Conservation (phyloP, 2,888 invertebrate species). For the Brachynemurus nebulosus region DNA sequence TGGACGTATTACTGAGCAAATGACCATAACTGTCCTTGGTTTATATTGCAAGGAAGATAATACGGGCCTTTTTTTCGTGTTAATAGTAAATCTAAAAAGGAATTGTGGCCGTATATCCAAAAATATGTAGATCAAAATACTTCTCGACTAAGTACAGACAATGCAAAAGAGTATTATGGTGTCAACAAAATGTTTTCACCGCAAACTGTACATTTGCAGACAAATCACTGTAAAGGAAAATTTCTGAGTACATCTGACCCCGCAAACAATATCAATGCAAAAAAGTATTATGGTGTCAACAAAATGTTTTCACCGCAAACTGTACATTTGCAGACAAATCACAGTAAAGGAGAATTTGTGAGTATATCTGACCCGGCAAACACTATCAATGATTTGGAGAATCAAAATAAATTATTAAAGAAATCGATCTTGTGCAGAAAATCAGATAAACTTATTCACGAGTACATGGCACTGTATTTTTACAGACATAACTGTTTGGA, state of each 20-base stretch:
- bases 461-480: slow-evolving; percentile 10
- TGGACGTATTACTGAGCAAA: slow-evolving; percentile 10
- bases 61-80: slow-evolving; percentile 11
- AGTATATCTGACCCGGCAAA: slow-evolving; percentile 1
- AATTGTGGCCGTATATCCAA: slow-evolving; percentile 15
- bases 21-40: slow-evolving; percentile 14
- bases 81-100: slow-evolving; percentile 11
- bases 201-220: slow-evolving; percentile 11
- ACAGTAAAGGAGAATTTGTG: slow-evolving; percentile 13
- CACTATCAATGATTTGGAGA: slow-evolving; percentile 14
- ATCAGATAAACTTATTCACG: slow-evolving; percentile 12
- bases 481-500: slow-evolving; percentile 6
- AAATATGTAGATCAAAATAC: slow-evolving; percentile 13
- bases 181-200: slow-evolving; percentile 1
- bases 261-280: slow-evolving; percentile 10
- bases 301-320: neutral
- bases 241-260: slow-evolving; percentile 8
- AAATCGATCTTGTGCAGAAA: slow-evolving; percentile 8
- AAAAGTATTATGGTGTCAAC: slow-evolving; percentile 10
- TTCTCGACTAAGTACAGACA: slow-evolving; percentile 13
- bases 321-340: slow-evolving; percentile 14
- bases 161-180: slow-evolving; percentile 13
- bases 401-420: slow-evolving; percentile 14
- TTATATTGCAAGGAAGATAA: slow-evolving; percentile 17
- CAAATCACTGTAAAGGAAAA: slow-evolving; percentile 14